Conservation (phyloP, 2,888 invertebrate genomes). For the Drosophila tripunctata region DNA sequence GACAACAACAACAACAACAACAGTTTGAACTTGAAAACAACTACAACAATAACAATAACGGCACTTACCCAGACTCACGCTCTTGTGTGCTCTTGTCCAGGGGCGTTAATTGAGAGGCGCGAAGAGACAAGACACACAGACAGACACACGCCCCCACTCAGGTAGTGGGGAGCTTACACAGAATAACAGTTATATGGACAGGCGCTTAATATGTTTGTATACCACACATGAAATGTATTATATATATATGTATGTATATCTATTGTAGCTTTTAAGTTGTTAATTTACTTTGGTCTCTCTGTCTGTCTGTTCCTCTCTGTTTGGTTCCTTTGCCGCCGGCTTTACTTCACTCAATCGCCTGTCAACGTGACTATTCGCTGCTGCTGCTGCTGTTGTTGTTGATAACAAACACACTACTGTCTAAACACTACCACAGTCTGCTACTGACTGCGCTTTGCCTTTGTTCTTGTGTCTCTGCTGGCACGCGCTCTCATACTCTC, state of each 20-base stretch:
- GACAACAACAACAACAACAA: slow-evolving; percentile 30
- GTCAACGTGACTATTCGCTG: slow-evolving; percentile 47
- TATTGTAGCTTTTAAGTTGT: slow-evolving; percentile 39
- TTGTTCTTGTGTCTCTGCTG: slow-evolving; percentile 7
- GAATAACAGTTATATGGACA: slow-evolving; percentile 22
- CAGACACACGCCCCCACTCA: slow-evolving; percentile 11
- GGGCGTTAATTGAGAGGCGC: slow-evolving; percentile 51
- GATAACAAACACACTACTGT: slow-evolving; percentile 72
- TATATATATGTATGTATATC: slow-evolving; percentile 5
- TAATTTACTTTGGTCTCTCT: slow-evolving; percentile 64
- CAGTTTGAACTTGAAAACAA: slow-evolving; percentile 7
- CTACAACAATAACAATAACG: slow-evolving; percentile 32
- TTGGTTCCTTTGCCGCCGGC: slow-evolving; percentile 56
- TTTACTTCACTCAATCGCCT: slow-evolving; percentile 24
- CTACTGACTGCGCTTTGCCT: slow-evolving; percentile 49
- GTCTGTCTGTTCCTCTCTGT: too few relatives aligned
- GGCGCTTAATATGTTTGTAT: slow-evolving; percentile 34
- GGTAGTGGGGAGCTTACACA: slow-evolving; percentile 12
- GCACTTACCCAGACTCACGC: slow-evolving; percentile 32
- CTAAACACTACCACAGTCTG: slow-evolving; percentile 46
- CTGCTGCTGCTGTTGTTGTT: slow-evolving; percentile 54
- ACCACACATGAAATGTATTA: not conserved
- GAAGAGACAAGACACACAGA: slow-evolving; percentile 25
- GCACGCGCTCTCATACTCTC: not conserved
- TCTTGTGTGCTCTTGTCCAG: slow-evolving; percentile 19